Evolutionary conservation across 2,888 invertebrate species (phyloP).

Genomic region (Cheilosia grossa): DNA sequence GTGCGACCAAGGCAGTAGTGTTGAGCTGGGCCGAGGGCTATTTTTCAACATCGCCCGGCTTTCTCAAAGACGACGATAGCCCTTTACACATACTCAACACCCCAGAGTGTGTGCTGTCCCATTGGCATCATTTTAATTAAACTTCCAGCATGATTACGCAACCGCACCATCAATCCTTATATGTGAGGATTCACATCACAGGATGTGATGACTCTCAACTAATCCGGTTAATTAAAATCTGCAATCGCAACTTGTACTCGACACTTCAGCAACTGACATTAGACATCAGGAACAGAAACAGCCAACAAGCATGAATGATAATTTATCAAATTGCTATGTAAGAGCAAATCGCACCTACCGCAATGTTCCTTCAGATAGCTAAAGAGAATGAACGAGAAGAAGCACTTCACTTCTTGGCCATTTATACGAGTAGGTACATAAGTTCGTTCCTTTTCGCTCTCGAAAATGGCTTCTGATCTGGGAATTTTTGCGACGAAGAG

Average conservation of each 20-base stretch:
- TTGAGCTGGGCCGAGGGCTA: slow-evolving; percentile 37
- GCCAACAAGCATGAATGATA: slow-evolving; percentile 60
- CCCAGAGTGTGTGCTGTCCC: slow-evolving; percentile 2
- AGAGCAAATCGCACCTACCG: slow-evolving; percentile 63
- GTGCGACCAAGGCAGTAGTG: background rate
- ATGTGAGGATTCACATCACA: slow-evolving; percentile 27
- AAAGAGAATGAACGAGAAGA: slow-evolving; percentile 9
- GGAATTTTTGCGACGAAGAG: background rate
- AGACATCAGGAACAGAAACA: slow-evolving; percentile 35
- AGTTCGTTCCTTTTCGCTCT: slow-evolving; percentile 2
- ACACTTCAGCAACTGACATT: slow-evolving; percentile 62
- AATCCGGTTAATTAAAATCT: slow-evolving; percentile 72
- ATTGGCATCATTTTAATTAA: slow-evolving; percentile 56
- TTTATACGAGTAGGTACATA: slow-evolving; percentile 15
- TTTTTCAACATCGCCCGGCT: slow-evolving; percentile 59
- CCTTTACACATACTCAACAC: slow-evolving; percentile 13
- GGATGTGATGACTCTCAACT: too few relatives aligned
- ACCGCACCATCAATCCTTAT: slow-evolving; percentile 47
- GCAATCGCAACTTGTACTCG: slow-evolving; percentile 61
- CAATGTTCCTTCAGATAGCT: slow-evolving; percentile 57
- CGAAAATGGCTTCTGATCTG: background rate
- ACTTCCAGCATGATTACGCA: slow-evolving; percentile 65
- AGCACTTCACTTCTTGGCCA: slow-evolving; percentile 57
- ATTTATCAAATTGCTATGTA: slow-evolving; percentile 70
- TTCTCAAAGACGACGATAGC: slow-evolving; percentile 22